These are phyloP conservation scores for Lepisosteus osseus DNA, from an alignment of 2,113 vertebrate genomes.

Conservation along the genomic window DNA sequence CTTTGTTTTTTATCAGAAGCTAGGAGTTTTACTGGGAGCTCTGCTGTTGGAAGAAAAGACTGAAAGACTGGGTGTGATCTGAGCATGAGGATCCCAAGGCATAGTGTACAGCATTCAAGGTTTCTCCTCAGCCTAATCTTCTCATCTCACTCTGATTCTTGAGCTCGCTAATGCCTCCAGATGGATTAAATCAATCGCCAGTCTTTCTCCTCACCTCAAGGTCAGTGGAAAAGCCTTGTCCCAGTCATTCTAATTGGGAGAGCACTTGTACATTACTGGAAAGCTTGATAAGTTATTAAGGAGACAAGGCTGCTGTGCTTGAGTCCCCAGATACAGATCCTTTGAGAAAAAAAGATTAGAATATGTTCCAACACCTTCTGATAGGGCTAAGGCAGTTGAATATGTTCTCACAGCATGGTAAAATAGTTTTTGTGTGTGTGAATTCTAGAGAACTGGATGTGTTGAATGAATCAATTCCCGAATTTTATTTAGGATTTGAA, in stretches of 20 bases:
- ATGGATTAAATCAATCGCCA: background rate
- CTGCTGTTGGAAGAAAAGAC: too few relatives aligned
- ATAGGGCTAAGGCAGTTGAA: background rate
- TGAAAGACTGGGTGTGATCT: too few relatives aligned
- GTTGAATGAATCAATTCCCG: too few relatives aligned
- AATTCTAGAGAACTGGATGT: too few relatives aligned
- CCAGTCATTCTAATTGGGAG: conserved; percentile 5
- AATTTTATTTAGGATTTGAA: too few relatives aligned
- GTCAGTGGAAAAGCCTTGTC: background rate
- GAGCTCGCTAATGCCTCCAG: background rate
- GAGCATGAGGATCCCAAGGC: too few relatives aligned
- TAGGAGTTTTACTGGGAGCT: too few relatives aligned
- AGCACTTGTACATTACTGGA: background rate
- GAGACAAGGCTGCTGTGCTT: background rate
- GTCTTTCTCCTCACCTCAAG: background rate
- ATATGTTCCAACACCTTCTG: background rate
- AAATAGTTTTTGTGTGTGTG: too few relatives aligned
- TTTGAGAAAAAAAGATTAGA: background rate
- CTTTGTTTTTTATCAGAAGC: too few relatives aligned
- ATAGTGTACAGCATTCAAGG: background rate
- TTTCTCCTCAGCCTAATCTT: background rate
- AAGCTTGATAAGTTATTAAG: conserved; percentile 9
- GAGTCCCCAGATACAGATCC: background rate
- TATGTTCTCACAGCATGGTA: background rate
- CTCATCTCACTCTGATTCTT: background rate